These are phyloP conservation scores for Quadriops clusia DNA, from an alignment of 2,888 invertebrate species.

Conservation along the genomic window DNA sequence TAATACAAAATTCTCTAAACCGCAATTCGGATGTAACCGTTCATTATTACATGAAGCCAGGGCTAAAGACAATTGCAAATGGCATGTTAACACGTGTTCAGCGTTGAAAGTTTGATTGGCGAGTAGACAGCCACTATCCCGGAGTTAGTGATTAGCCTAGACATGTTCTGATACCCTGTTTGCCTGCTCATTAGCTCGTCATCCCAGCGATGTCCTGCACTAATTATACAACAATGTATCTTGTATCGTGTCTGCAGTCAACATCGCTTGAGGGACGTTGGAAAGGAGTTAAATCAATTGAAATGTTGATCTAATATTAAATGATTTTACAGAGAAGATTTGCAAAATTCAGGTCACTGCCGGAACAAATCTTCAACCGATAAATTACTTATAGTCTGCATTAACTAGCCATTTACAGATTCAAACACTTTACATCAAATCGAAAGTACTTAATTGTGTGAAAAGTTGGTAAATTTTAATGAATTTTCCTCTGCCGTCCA, in stretches of 20 bases:
- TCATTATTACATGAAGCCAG: slow-evolving; percentile 15
- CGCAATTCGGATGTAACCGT: slow-evolving; percentile 11
- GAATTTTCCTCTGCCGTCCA: too few species aligned
- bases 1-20: slow-evolving; percentile 8
- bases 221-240: slow-evolving; percentile 17
- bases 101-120: slow-evolving; percentile 26
- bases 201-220: slow-evolving; percentile 14
- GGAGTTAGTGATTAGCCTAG: slow-evolving; percentile 20
- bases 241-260: slow-evolving; percentile 4
- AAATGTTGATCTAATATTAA: too few species aligned
- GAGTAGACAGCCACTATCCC: slow-evolving; percentile 19
- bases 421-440: too few species aligned
- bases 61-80: slow-evolving; percentile 22
- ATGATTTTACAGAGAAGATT: too few species aligned
- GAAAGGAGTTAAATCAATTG: too few species aligned
- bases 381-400: too few species aligned
- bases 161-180: slow-evolving; percentile 19
- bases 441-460: too few species aligned
- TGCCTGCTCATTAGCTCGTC: slow-evolving; percentile 19
- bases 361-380: too few species aligned
- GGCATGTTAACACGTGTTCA: slow-evolving; percentile 27
- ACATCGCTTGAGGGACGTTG: slow-evolving; percentile 1
- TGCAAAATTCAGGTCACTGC: too few species aligned
- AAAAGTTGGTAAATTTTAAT: too few species aligned
- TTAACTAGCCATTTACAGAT: too few species aligned